Percentiles rank a stretch among this genome's conserved stretches.
Evolutionary conservation across 2,797 vertebrate genomes (phyloP).

Genomic region (Podarcis siculus): DNA sequence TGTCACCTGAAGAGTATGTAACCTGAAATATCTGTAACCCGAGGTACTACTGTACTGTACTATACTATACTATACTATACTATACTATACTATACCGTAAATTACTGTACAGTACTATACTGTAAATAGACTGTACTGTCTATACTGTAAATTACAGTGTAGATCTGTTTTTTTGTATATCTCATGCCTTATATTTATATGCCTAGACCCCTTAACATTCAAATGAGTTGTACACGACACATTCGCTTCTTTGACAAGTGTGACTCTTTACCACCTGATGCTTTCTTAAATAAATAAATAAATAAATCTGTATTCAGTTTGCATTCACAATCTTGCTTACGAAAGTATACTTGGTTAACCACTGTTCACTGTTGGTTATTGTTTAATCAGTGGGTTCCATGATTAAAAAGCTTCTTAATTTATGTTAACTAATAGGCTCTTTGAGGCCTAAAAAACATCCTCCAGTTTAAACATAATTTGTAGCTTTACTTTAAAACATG

Average conservation of each 20-base stretch:
- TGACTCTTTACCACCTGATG: neutral
- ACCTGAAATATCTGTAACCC: too few species aligned
- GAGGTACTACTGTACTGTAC: too few species aligned
- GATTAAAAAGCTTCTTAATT: neutral
- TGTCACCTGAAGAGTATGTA: too few species aligned
- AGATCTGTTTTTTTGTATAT: neutral
- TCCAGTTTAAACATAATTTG: conserved; percentile 7
- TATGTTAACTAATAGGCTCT: neutral
- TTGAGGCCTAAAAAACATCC: neutral
- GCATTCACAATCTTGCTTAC: neutral
- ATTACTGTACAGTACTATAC: too few species aligned
- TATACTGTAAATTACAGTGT: too few species aligned
- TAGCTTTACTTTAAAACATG: neutral
- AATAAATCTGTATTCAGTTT: neutral
- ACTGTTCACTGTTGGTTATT: rapidly evolving
- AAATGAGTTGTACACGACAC: neutral
- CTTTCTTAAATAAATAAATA: neutral
- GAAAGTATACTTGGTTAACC: neutral
- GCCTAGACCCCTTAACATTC: neutral
- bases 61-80: too few species aligned
- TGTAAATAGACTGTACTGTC: too few species aligned
- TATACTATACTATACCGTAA: too few species aligned
- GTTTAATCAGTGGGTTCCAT: neutral
- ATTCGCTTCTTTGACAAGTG: neutral
- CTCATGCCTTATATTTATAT: neutral